These are phyloP conservation scores for Eurystomus glaucurus DNA, from an alignment of 2,797 vertebrate genomes.

Conservation along the genomic window DNA sequence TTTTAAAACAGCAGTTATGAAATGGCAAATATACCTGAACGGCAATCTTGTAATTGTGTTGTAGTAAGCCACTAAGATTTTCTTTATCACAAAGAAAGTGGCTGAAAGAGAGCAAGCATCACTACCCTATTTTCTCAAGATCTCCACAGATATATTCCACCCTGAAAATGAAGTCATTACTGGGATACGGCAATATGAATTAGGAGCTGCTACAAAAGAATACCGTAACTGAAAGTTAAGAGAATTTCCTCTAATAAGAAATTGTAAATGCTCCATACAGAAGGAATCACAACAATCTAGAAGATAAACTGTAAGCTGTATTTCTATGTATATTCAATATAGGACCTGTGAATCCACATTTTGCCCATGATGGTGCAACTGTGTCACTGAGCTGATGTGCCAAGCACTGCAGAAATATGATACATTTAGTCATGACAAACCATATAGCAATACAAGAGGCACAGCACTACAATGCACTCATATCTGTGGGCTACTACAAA, in stretches of 20 bases:
- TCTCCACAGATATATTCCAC: background rate
- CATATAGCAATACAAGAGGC: background rate
- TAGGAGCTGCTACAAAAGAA: background rate
- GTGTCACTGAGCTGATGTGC: background rate
- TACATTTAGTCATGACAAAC: background rate
- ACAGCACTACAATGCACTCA: fast-evolving
- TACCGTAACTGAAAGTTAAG: background rate
- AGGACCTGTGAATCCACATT: background rate
- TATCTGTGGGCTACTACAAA: background rate
- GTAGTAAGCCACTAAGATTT: conserved; percentile 54
- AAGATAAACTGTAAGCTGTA: fast-evolving
- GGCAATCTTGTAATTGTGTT: conserved; percentile 20
- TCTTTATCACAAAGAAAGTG: conserved; percentile 44
- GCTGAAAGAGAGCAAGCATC: background rate
- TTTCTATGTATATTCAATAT: background rate
- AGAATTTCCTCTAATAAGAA: background rate
- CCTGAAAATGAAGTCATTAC: background rate
- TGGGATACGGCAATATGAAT: background rate
- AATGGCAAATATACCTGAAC: conserved; percentile 62
- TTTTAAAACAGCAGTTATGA: conserved; percentile 71
- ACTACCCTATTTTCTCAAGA: background rate
- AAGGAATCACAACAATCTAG: background rate
- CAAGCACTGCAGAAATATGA: background rate
- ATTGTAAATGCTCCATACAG: background rate
- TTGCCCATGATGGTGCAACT: background rate